Evolutionary conservation across 2,888 invertebrate species (phyloP).

Genomic region (Frankliniella intonsa): DNA sequence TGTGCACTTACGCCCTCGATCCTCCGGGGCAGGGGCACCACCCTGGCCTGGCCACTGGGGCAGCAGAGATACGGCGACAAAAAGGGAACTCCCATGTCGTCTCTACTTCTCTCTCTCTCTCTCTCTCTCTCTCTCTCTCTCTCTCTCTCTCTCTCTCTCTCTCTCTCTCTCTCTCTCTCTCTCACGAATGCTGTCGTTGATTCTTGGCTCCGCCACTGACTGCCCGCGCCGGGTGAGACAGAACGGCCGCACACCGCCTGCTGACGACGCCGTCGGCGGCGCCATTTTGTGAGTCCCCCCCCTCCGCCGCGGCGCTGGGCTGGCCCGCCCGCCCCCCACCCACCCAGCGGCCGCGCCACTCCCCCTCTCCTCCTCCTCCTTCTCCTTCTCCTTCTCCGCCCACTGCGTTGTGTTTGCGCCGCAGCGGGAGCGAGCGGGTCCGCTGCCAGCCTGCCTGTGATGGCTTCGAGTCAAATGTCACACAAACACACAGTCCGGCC

Average conservation of each 20-base stretch:
- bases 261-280: slow-evolving; percentile 30
- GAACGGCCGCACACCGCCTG: slow-evolving; percentile 28
- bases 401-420: slow-evolving; percentile 32
- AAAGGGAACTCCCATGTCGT: background rate
- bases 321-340: slow-evolving; percentile 29
- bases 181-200: slow-evolving; percentile 20
- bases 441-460: background rate
- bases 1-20: background rate
- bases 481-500: no score
- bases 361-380: slow-evolving; percentile 35
- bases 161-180: slow-evolving; percentile 31
- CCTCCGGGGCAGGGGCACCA: background rate
- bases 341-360: slow-evolving; percentile 37
- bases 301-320: slow-evolving; percentile 29
- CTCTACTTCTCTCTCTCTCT: background rate
- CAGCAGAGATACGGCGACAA: no score
- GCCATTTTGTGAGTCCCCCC: slow-evolving; percentile 34
- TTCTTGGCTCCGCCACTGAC: slow-evolving; percentile 11
- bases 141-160: slow-evolving; percentile 33
- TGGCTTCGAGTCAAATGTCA: no score
- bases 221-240: slow-evolving; percentile 34
- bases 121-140: slow-evolving; percentile 30
- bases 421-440: background rate
- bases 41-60: no score
- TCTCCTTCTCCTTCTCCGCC: slow-evolving; percentile 30